These are phyloP conservation scores for cattle (Bos taurus) DNA, from an alignment of 2,113 vertebrate genomes.

Conservation along the genomic window ARS-UCD2.0 NC_037334.1:35649001-35649500, in stretches of 20 bases:
- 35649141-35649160: neutral
- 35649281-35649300: neutral
- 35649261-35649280: neutral
- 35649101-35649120: neutral
- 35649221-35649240: neutral
- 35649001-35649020: neutral
- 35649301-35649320: neutral
- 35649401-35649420: neutral
- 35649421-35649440: neutral
- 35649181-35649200: accelerated
- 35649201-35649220: neutral
- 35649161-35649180: neutral
- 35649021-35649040: neutral
- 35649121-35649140: neutral
- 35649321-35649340: neutral
- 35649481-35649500: neutral
- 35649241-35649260: neutral
- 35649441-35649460: too few species aligned
- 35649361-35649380: neutral
- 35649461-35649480: neutral
- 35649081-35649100: neutral
- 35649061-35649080: neutral
- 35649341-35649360: neutral
- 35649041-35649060: neutral
- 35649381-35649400: neutral